A percentile compares a stretch with the other conserved stretches of the same genome.
These are phyloP conservation scores for Agapornis roseicollis DNA, from an alignment of 2,113 vertebrate genomes.

Conservation along the genomic window DNA sequence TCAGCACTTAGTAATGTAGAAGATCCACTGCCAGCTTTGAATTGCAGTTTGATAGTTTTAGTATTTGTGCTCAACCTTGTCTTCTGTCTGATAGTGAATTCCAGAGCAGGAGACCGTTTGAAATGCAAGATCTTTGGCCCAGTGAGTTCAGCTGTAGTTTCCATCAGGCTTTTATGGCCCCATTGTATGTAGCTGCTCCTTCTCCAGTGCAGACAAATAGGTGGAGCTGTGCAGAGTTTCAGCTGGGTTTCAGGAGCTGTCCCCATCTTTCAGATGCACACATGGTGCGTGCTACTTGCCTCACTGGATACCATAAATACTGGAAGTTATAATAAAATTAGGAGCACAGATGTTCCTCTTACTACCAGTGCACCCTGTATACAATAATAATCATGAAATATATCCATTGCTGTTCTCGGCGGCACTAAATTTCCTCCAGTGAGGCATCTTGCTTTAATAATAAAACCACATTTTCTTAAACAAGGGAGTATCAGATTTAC, in stretches of 20 bases:
- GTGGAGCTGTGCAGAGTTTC: background rate
- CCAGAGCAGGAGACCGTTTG: background rate
- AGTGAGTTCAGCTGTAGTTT: background rate
- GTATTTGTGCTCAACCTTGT: slow-evolving; percentile 48
- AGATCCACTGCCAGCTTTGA: slow-evolving; percentile 62
- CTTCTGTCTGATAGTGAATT: background rate
- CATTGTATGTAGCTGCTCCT: background rate
- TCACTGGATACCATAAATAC: slow-evolving; percentile 55
- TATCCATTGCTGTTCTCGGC: slow-evolving; percentile 35
- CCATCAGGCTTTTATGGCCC: background rate
- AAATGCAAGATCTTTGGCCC: background rate
- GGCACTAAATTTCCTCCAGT: slow-evolving; percentile 63
- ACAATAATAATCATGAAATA: slow-evolving; percentile 70
- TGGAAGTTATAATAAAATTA: slow-evolving; percentile 61
- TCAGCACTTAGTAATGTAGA: slow-evolving; percentile 53
- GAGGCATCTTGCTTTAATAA: slow-evolving; percentile 65
- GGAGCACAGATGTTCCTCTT: slow-evolving; percentile 69
- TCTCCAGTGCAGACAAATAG: background rate
- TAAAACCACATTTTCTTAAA: slow-evolving; percentile 66
- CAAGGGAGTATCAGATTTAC: slow-evolving; percentile 45
- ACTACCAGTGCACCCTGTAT: slow-evolving; percentile 52
- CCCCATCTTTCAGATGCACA: background rate
- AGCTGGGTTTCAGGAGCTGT: background rate
- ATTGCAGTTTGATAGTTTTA: slow-evolving; percentile 57
- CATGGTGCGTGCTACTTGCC: background rate